Base-by-base conservation (phyloP, 2,797 vertebrate species). In the Platalea minor region DNA sequence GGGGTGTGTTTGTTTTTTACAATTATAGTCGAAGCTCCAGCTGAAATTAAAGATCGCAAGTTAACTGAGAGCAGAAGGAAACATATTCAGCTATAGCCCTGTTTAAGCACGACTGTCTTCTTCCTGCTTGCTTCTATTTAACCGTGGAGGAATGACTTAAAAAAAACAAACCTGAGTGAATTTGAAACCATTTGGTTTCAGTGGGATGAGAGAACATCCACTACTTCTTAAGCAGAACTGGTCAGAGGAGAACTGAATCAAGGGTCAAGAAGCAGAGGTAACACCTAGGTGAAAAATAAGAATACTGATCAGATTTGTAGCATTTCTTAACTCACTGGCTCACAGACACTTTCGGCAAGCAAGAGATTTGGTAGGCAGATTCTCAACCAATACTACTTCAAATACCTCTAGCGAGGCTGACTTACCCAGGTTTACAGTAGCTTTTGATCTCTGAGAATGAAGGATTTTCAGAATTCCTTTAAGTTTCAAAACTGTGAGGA, bases 391-490 rank as follows among this genome's bases (percentile, higher is more conserved):
- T 39, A 61, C 24, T 13, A 46, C 60, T 85, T 88, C 86, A 69
- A 23, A 63, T 4, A 92, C 54, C 67, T 59, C 24, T 39, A 39
- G 77, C 3, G 5, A 73, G 68, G 67, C 69, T 19, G 65, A 50
- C 21, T 88, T 46, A 57, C 4, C 17, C 68, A 19, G 57, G 31
- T 90, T 90, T 88, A 50, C 29, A 67, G 72, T 0, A 59, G 84
- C 54, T 83, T 86, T 83, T 67, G 39, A 83, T 92, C 67, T 70
- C 19, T 0, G 28, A 33, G 54, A 92, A 37, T 4, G 81, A 81
- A 76, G 56, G 84, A 83, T 67, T 94, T 93, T n/a, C 80, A 82
- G 74, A 91, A 86, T 74, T 88, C 53, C 65, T 74, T 76, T 35
- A 48, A 11, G 21, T 76, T 68, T 51, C 59, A 85, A 17, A 60